Evolutionary conservation across 1,140 invertebrate species (phyloP), one percentile per base, ranked within the genome.

Genomic region (Acromyrmex charruanus): DNA sequence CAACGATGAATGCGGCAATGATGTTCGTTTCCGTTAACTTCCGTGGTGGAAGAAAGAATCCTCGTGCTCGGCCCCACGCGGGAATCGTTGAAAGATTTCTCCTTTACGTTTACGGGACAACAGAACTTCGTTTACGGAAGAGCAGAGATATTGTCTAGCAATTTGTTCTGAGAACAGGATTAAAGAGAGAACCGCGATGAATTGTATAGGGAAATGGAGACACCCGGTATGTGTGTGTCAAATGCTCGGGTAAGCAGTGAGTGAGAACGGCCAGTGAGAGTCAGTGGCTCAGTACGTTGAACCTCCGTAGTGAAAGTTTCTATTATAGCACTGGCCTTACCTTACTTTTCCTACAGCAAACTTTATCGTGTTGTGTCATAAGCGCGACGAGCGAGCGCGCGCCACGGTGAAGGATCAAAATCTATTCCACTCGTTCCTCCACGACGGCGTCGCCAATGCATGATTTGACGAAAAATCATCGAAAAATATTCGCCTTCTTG

Each of bases 261-360:
- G 92, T 89, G 90, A 93, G 93, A 93, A 93, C 90, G 90, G 87
- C 84, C 90, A 94, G 94, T 94, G 94, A 94, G 94, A 94, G 94
- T 94, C 91, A 66, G 91, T 89, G 91, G 82, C 82, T 88, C 90
- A 90, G 95, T 94, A 93, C 95, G 92, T 95, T 95, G 95, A 95
- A 95, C 95, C 94, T 94, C 89, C 89, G 93, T 92, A 95, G 95
- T 95, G 95, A 95, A 95, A 95, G 95, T 95, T 95, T 95, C 94
- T 95, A 95, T 95, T 95, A 95, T 95, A 95, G 93, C 94, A 95
- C 93, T 94, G 94, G 95, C 94, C 95, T 95, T 95, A 95, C 95
- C 94, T 95, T 95, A 95, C 94, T 95, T 95, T 95, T 95, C 94
- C 94, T 95, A 94, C 90, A 91, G 92, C 93, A 94, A 94, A 92